Evolutionary conservation across 2,797 vertebrate species (phyloP).

Genomic region (Oceanodroma leucorhoa): DNA sequence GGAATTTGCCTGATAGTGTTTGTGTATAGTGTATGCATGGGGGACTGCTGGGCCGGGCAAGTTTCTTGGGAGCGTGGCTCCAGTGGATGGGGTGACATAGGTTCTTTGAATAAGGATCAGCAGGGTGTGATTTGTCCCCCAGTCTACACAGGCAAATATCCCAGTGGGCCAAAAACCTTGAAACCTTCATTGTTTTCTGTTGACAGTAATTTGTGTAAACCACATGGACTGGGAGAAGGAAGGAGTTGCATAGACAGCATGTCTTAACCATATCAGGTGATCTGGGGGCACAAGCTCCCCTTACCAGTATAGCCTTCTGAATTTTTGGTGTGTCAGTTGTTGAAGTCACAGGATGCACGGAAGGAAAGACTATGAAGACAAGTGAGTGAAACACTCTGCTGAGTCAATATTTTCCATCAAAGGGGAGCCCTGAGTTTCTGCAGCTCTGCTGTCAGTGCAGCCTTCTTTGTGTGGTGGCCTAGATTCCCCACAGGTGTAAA

Average conservation of each 20-base stretch:
- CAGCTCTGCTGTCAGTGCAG: neutral
- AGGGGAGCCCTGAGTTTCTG: neutral
- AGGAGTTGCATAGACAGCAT: neutral
- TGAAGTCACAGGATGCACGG: neutral
- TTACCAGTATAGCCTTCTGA: neutral
- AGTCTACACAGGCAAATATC: neutral
- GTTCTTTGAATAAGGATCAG: neutral
- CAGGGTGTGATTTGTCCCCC: neutral
- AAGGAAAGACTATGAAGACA: neutral
- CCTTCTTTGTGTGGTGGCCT: neutral
- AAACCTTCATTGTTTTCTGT: neutral
- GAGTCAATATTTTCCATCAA: neutral
- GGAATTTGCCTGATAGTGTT: neutral
- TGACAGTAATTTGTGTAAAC: neutral
- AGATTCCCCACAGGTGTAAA: neutral
- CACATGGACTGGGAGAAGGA: neutral
- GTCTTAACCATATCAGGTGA: neutral
- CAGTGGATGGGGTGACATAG: neutral
- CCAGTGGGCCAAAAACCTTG: rapidly evolving
- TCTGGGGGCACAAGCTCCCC: neutral
- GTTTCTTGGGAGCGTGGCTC: neutral
- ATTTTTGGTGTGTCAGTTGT: neutral
- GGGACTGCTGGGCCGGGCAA: neutral
- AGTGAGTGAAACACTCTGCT: neutral
- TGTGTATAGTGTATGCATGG: neutral